These are phyloP conservation scores for Chloromyia formosa DNA, from an alignment of 2,888 invertebrate species.

Conservation along the genomic window DNA sequence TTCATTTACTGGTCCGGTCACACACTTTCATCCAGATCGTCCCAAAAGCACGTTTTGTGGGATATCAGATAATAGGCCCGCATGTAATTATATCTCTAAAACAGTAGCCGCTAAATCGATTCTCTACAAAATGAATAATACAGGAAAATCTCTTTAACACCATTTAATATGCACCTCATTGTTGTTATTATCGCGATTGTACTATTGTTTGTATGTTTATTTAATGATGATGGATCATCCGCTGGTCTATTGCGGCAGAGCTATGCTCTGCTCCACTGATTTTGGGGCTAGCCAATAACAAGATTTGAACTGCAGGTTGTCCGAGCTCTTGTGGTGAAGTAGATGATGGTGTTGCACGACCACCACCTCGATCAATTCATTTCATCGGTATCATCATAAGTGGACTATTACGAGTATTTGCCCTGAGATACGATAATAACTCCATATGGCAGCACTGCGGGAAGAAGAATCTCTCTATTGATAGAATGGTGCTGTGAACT, in stretches of 20 bases:
- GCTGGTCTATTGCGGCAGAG: neutral
- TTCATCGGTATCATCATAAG: conserved; percentile 16
- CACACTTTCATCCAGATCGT: no score
- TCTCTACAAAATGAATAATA: no score
- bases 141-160: neutral
- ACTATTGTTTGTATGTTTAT: neutral
- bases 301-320: neutral
- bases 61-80: no score
- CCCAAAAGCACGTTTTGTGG: no score
- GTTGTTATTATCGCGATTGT: conserved; percentile 1
- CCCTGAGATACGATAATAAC: neutral
- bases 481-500: conserved; percentile 17
- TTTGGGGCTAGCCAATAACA: neutral
- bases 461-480: conserved; percentile 14
- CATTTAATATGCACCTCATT: neutral
- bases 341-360: neutral
- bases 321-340: neutral
- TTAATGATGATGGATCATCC: neutral
- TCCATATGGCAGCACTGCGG: no score
- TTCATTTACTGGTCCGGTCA: no score
- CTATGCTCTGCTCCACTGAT: neutral
- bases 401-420: conserved; percentile 11
- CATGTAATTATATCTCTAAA: conserved; percentile 16
- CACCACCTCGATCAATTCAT: neutral
- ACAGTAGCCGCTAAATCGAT: no score